phyloP scores from a whole-genome alignment of 2,888 invertebrate genomes.

The Coenonympha glycerion region DNA sequence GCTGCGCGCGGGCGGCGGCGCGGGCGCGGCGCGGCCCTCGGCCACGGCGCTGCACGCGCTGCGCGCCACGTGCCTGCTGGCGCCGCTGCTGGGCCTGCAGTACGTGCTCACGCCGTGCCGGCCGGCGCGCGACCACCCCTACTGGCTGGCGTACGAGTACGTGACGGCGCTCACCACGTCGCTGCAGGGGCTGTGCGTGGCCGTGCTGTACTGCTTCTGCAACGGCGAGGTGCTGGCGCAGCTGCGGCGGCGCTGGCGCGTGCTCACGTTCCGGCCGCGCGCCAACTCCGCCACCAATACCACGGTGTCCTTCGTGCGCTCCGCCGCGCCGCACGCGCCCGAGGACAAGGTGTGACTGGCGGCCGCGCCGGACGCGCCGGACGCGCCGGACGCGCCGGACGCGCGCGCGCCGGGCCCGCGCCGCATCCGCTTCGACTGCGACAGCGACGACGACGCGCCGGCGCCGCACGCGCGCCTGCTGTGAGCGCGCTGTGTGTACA shows the following conservation, averaged over 20 bases:
- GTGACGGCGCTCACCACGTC: conserved; percentile 90
- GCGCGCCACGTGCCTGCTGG: conserved; percentile 88
- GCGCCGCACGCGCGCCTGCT: conserved; percentile 14
- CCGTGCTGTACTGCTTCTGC: conserved; percentile 94
- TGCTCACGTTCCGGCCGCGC: conserved; percentile 85
- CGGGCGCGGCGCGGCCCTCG: conserved; percentile 72
- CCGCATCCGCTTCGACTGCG: conserved; percentile 64
- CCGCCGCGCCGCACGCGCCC: conserved; percentile 78
- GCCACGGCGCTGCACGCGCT: conserved; percentile 81
- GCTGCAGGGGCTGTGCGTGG: conserved; percentile 94
- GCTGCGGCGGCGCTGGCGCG: conserved; percentile 88
- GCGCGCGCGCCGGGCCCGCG: conserved; percentile 26
- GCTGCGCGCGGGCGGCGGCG: conserved; percentile 81
- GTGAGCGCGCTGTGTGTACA: conserved; percentile 19
- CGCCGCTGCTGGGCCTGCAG: conserved; percentile 93
- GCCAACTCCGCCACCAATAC: conserved; percentile 90
- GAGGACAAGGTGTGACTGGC: conserved; percentile 91
- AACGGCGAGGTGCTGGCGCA: conserved; percentile 96
- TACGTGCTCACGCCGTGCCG: conserved; percentile 92
- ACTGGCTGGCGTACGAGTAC: conserved; percentile 88
- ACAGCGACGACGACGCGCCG: conserved; percentile 31
- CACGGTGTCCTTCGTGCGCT: conserved; percentile 90
- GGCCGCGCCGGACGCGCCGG: conserved; percentile 52
- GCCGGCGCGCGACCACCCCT: conserved; percentile 80
- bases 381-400: conserved; percentile 51